Evolutionary conservation across 2,797 vertebrate species (phyloP).

Genomic region (Chrosomus eos): DNA sequence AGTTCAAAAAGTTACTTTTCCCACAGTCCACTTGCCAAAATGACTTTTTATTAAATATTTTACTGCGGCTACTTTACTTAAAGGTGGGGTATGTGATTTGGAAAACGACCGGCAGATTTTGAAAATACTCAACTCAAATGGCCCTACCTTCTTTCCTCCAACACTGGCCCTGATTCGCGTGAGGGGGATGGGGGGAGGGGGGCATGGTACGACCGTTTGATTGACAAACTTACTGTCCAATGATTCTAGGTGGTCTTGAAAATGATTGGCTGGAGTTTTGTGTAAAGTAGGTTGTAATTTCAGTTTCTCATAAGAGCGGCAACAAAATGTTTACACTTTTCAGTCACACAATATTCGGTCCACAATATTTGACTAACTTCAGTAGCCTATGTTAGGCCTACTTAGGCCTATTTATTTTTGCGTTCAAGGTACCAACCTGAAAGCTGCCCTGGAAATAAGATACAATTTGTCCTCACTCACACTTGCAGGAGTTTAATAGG

Average conservation of each 20-base stretch:
- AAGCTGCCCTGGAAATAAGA: slow-evolving; percentile 18
- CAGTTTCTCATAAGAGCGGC: neutral
- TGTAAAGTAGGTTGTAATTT: neutral
- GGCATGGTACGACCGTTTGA: too few relatives aligned
- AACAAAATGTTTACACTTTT: neutral
- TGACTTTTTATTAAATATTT: neutral
- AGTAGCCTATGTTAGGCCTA: neutral
- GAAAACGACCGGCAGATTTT: too few relatives aligned
- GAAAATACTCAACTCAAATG: too few relatives aligned
- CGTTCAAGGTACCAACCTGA: neutral
- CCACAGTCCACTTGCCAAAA: neutral
- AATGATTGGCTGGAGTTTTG: too few relatives aligned
- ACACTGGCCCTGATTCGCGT: too few relatives aligned
- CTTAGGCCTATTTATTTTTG: neutral
- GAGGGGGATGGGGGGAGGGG: too few relatives aligned
- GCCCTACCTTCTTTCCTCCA: too few relatives aligned
- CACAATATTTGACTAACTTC: neutral
- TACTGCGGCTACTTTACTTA: neutral
- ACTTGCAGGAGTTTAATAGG: slow-evolving; percentile 55
- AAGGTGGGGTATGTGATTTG: too few relatives aligned
- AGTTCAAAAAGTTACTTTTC: neutral
- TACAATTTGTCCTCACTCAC: neutral
- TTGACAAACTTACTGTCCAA: too few relatives aligned
- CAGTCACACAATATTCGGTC: too few relatives aligned
- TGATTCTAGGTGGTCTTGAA: too few relatives aligned